Percentiles rank a stretch among this genome's conserved stretches.
phyloP scores from a whole-genome alignment of 2,113 vertebrate species.

The Cardinalis cardinalis region DNA sequence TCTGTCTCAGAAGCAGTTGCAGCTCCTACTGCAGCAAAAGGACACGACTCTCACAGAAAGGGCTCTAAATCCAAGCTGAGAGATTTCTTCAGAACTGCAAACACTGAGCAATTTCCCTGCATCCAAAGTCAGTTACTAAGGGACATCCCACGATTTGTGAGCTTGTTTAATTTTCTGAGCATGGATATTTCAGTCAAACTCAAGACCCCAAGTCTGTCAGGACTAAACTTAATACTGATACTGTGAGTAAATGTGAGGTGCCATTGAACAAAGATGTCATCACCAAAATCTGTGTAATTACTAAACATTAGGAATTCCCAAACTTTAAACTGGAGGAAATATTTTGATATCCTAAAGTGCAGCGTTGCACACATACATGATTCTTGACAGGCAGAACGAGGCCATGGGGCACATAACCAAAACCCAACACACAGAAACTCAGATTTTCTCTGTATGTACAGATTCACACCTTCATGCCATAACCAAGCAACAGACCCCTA shows the following conservation, averaged over 20 bases:
- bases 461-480: background rate
- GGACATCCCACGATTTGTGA: background rate
- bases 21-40: background rate
- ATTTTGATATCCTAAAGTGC: background rate
- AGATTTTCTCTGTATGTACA: background rate
- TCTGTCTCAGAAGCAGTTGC: background rate
- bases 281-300: background rate
- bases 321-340: background rate
- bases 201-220: background rate
- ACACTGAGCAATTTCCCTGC: background rate
- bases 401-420: background rate
- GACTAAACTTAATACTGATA: background rate
- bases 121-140: background rate
- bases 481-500: background rate
- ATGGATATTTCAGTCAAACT: background rate
- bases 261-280: background rate
- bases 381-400: background rate
- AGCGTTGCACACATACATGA: fast-evolving
- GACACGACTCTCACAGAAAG: background rate
- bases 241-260: background rate
- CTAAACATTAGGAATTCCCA: background rate
- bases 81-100: background rate
- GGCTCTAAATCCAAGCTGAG: background rate
- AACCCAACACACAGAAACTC: background rate
- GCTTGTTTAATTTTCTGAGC: background rate